These are phyloP conservation scores for Leucoraja ocellata DNA, from an alignment of 2,797 vertebrate genomes.

Conservation along the genomic window DNA sequence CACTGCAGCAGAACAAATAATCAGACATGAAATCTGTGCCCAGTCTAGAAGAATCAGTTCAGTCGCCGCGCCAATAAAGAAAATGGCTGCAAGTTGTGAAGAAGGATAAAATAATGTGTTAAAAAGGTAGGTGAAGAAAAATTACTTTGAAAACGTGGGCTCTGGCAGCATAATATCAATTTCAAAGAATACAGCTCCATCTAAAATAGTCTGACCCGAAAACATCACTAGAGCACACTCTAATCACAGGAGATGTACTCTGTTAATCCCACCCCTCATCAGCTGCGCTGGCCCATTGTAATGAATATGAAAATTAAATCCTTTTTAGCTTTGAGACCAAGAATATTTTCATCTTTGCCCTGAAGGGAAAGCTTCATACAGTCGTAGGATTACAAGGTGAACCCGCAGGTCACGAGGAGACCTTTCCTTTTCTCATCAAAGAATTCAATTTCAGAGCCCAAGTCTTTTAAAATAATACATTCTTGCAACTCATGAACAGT, in stretches of 20 bases:
- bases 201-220: constrained; percentile 57
- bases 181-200: constrained; percentile 57
- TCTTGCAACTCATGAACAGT: constrained; percentile 59
- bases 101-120: background rate
- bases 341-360: constrained; percentile 64
- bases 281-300: constrained; percentile 57
- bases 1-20: too few species aligned
- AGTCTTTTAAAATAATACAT: constrained; percentile 75
- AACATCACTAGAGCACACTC: constrained; percentile 54
- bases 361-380: constrained; percentile 57
- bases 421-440: constrained; percentile 71
- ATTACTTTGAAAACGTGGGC: constrained; percentile 41
- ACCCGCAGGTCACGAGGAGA: constrained; percentile 66
- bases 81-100: background rate
- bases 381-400: constrained; percentile 66
- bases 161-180: constrained; percentile 59
- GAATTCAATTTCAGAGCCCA: constrained; percentile 72
- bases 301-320: constrained; percentile 67
- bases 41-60: background rate
- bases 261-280: constrained; percentile 52
- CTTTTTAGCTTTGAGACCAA: constrained; percentile 53
- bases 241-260: constrained; percentile 59
- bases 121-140: background rate
- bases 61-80: too few species aligned
- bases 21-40: background rate